Evolutionary conservation across 2,888 invertebrate species (phyloP).

Genomic region (Sericinus montela): DNA sequence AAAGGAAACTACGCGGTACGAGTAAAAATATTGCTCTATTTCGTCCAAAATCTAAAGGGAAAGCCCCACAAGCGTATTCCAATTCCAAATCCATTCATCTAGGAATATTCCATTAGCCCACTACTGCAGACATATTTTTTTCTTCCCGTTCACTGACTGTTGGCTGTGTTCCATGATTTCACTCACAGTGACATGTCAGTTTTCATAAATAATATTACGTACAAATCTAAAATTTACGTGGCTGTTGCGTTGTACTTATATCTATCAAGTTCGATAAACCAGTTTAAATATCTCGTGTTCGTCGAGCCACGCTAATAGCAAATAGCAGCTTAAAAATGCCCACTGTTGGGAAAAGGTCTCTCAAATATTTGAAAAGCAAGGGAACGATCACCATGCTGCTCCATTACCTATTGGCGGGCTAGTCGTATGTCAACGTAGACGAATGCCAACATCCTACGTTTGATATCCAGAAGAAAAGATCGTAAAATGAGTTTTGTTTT

Average conservation of each 20-base stretch:
- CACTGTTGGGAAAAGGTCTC: too few relatives aligned
- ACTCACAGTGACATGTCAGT: conserved; percentile 18
- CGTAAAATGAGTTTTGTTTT: too few relatives aligned
- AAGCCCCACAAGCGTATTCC: conserved; percentile 12
- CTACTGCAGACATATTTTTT: conserved; percentile 18
- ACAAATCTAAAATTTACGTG: not conserved
- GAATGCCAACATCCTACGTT: too few relatives aligned
- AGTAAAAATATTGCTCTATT: conserved; percentile 12
- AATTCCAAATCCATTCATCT: conserved; percentile 34
- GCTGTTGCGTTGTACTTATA: too few relatives aligned
- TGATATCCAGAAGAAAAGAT: too few relatives aligned
- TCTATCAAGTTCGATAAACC: too few relatives aligned
- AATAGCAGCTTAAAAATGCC: not conserved
- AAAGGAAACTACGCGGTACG: not conserved
- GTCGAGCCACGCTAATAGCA: too few relatives aligned
- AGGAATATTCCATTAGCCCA: conserved; percentile 39
- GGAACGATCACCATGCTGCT: too few relatives aligned
- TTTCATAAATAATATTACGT: conserved; percentile 18
- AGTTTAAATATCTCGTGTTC: too few relatives aligned
- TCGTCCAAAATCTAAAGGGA: conserved; percentile 8
- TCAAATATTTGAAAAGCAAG: too few relatives aligned
- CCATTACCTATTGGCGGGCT: too few relatives aligned
- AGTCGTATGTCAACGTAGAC: too few relatives aligned
- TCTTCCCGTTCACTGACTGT: conserved; percentile 6
- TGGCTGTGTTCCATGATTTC: conserved; percentile 20